Evolutionary conservation across 1,140 invertebrate species (phyloP), one percentile per base, ranked within the genome.

Genomic region (Drosophila biarmipes): DNA sequence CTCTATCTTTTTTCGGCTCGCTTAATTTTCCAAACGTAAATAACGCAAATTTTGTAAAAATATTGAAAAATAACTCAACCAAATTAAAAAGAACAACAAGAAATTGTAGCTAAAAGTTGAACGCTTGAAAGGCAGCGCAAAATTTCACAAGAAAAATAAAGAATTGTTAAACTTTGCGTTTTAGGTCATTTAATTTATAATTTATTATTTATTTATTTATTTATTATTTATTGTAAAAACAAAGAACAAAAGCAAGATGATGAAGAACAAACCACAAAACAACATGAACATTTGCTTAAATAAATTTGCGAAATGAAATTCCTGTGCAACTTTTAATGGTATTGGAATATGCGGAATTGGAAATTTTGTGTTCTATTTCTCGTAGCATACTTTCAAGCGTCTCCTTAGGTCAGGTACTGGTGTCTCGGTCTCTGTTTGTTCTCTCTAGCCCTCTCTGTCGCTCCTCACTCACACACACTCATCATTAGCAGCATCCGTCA

Each of bases 181-280:
- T 86, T 89, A 89, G 80, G 73, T 77, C 80, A 85, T 76, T 80
- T 89, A 90, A 68, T 91, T 73, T 87, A 76, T 90, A 87, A 87
- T 80, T 87, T 82, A 85, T 67, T 81, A 79, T 77, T 90, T 90
- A 90, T 90, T 90, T 90, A 90, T 87, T 90, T 82, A 85, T 85
- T 86, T 86, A 86, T 85, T 85, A 79, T 77, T 89, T 87, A 82
- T 89, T 90, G 77, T 84, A 87, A 85, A 87, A 72, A 24, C 24
- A 24, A 86, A 80, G 80, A 49, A 38, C 45, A 58, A 45, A 78
- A 78, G 61, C 68, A 79, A 80, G 56, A 67, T 61, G 68, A 75
- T 51, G 43, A 61, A 59, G 15, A 59, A 56, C 51, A 42, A 67
- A 59, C 37, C 72, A 72, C 48, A 73, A 63, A 58, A 62, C 81